Evolutionary conservation across 2,797 vertebrate genomes (phyloP), one percentile per base, ranked within the genome.

Genomic region (Halcyon chelicuti): DNA sequence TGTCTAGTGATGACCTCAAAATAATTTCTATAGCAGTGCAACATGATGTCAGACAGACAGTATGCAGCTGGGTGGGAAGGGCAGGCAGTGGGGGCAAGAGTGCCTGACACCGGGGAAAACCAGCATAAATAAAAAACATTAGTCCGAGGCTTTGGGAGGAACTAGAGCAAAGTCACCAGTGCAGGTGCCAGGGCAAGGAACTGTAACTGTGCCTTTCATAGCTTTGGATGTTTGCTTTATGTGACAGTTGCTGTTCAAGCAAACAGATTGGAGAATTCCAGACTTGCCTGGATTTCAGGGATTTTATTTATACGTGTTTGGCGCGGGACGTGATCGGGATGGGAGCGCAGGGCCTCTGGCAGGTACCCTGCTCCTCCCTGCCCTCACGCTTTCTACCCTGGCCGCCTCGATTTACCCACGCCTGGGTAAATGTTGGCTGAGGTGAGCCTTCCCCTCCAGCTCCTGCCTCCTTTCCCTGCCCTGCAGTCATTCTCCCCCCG

Each of bases 231-330:
- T 82, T 77, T 57, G 91, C 62, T 84, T 96, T 73, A 42, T 55
- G 61, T 86, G 94, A 94, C 96, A 88, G 91, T 94, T 92, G 96
- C 89, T 86, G 82, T 87, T 96, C 84, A 54, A 35, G 95, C 86
- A 88, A 88, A 91, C 96, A 96, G 89, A 91, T 55, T 82, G 90
- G 97, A 91, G 95, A 74, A 91, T 66, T 90, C 93, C 81, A 80
- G 92, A 60, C 94, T 55, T 63, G 35, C 7, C 3, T 70, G 68
- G 76, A 68, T 91, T 91, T 63, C 44, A 42, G 68, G 40, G 46
- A 17, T 80, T 79, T 93, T 86, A 31, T 82, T 44, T 65, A 3
- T 70, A 19, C 26, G 16, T 67, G 47, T 51, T 84, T 5, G 1
- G 74, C 44, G 6, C 4, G 4, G 81, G 77, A 67, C 42, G 2